Evolutionary conservation across 1,140 invertebrate genomes (phyloP).

Genomic region (Drosophila trapezifrons): DNA sequence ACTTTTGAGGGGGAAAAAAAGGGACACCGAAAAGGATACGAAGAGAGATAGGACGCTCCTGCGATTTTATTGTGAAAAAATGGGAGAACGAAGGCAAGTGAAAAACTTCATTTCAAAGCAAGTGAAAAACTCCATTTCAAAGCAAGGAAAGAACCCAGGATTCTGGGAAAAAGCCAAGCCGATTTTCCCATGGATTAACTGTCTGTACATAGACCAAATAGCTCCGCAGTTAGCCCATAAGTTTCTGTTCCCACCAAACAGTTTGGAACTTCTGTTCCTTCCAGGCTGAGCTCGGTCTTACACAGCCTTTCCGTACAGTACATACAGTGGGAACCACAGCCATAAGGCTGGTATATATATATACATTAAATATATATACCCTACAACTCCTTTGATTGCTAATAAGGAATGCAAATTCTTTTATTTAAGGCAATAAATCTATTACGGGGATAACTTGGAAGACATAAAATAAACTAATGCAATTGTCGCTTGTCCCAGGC

Average conservation of each 20-base stretch:
- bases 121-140: too few relatives aligned
- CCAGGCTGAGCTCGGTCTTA: not conserved
- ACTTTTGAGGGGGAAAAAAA: too few relatives aligned
- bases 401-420: not conserved
- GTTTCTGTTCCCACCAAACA: not conserved
- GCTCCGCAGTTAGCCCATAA: constrained; percentile 4
- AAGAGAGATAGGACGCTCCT: not conserved
- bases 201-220: not conserved
- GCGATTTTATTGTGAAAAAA: too few relatives aligned
- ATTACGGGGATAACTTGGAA: not conserved
- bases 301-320: not conserved
- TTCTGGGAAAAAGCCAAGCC: constrained; percentile 3
- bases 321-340: not conserved
- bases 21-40: constrained; percentile 3
- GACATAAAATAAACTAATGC: constrained; percentile 9
- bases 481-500: constrained; percentile 5
- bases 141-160: not conserved
- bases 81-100: too few relatives aligned
- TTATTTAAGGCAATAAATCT: constrained; percentile 1
- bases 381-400: not conserved
- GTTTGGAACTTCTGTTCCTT: not conserved
- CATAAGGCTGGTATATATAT: not conserved
- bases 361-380: too few relatives aligned
- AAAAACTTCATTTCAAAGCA: too few relatives aligned
- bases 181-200: constrained; percentile 23